Base-by-base conservation (phyloP, 2,113 vertebrate genomes). In the Parotia lawesii region DNA sequence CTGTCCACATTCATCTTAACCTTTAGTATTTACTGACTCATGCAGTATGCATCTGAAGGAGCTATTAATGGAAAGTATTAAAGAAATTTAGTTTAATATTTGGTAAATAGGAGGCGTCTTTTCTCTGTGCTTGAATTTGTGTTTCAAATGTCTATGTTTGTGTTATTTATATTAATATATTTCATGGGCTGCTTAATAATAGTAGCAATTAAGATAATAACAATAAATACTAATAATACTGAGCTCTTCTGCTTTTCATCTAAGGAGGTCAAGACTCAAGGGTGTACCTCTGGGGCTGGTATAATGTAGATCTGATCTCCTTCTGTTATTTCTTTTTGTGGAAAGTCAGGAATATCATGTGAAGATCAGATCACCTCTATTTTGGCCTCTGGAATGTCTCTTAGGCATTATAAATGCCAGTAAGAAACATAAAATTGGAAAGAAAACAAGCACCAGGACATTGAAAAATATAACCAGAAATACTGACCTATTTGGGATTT, bases 181-280 rank as follows among this genome's bases (percentile, higher is more conserved):
- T 95, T 93, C 64, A 67, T 38, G n/a, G 85, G 28, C 60, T 93
- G 67, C 64, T 83, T 93, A 91, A 93, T 96, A 94, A 94, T 92
- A 86, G 83, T 24, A 81, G 75, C 83, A 96, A 92, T 96, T 96
- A 96, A 95, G 90, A 58, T 86, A 94, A 96, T 96, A 93, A 58
- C 79, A 96, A 96, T 94, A 96, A 94, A 96, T 94, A 90, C 72
- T 88, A 94, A 90, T 88, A 95, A 74, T 37, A 65, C 51, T 84
- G 64, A 90, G 90, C 48, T 93, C 83, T 80, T 90, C 94, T 96
- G 86, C 90, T 92, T 96, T 94, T 94, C 89, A 95, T 95, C 96
- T 87, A 91, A 95, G 66, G 69, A 93, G 86, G 95, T 90, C 86
- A 94, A 50, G 73, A 64, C 73, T 88, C 51, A 86, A 86, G 93